Evolutionary conservation across 2,888 invertebrate species (phyloP).

Genomic region (Lochmaea crataegi): DNA sequence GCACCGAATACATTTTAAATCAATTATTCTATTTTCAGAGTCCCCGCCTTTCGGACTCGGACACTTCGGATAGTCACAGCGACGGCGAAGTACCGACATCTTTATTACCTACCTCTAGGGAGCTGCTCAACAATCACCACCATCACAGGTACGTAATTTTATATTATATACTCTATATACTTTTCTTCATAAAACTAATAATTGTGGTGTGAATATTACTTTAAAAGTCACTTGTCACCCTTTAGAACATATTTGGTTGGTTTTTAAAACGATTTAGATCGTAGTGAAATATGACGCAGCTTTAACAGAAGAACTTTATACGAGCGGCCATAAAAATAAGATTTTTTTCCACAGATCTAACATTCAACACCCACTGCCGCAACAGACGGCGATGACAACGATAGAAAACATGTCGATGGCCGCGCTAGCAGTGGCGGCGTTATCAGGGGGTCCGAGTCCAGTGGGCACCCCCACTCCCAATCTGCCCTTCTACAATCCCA

Average conservation of each 20-base stretch:
- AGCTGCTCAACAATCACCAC: slow-evolving; percentile 56
- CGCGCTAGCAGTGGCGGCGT: slow-evolving; percentile 73
- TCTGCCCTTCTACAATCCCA: slow-evolving; percentile 61
- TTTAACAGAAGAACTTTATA: no score
- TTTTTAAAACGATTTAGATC: no score
- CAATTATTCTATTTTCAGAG: slow-evolving; percentile 66
- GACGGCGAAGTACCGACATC: slow-evolving; percentile 68
- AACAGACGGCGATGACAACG: slow-evolving; percentile 68
- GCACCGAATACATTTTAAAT: no score
- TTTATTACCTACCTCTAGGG: slow-evolving; percentile 57
- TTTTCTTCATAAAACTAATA: not conserved
- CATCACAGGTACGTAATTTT: slow-evolving; percentile 56
- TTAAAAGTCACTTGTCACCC: no score
- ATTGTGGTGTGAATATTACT: no score
- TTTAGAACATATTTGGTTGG: no score
- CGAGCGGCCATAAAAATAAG: not conserved
- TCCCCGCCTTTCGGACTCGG: slow-evolving; percentile 77
- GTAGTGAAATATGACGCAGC: no score
- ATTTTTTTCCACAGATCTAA: slow-evolving; percentile 31
- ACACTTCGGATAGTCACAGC: slow-evolving; percentile 72
- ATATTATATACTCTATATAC: no score
- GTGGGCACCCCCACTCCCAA: slow-evolving; percentile 55
- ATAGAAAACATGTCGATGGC: slow-evolving; percentile 75
- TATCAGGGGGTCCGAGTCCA: slow-evolving; percentile 66
- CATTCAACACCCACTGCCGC: slow-evolving; percentile 47